Evolutionary conservation across 2,113 vertebrate species (phyloP).

Genomic region (Tamias sibiricus): DNA sequence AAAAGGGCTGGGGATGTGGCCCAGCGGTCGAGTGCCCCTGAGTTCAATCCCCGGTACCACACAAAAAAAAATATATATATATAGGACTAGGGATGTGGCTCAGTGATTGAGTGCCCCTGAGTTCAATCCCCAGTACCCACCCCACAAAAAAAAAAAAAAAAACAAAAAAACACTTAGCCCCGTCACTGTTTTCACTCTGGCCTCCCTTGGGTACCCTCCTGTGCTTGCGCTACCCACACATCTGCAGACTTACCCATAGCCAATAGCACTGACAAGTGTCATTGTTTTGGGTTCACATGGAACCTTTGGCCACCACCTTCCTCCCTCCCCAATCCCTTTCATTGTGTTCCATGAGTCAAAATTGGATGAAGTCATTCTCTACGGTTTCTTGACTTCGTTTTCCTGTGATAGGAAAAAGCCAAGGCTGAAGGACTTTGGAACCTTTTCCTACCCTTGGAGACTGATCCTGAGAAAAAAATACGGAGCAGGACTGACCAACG

Average conservation of each 20-base stretch:
- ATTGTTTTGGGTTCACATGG: not conserved
- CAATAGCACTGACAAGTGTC: accelerated
- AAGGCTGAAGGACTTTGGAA: constrained; percentile 86
- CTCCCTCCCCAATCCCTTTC: not conserved
- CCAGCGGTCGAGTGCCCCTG: no score
- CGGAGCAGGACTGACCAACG: constrained; percentile 83
- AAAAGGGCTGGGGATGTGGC: no score
- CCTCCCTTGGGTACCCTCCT: not conserved
- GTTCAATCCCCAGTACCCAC: no score
- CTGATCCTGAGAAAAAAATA: constrained; percentile 82
- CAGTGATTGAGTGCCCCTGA: no score
- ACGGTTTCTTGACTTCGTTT: not conserved
- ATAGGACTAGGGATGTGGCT: no score
- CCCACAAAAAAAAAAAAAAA: no score
- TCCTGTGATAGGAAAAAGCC: constrained; percentile 80
- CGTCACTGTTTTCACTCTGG: accelerated
- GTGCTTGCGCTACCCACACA: no score
- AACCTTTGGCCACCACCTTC: not conserved
- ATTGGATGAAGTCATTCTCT: not conserved
- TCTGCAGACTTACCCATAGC: not conserved
- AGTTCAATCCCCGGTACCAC: no score
- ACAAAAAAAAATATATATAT: no score
- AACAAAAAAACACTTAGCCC: no score
- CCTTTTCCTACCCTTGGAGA: constrained; percentile 84
- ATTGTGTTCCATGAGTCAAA: not conserved